Base-by-base conservation (phyloP, 2,888 invertebrate genomes). In the Laothoe populi region DNA sequence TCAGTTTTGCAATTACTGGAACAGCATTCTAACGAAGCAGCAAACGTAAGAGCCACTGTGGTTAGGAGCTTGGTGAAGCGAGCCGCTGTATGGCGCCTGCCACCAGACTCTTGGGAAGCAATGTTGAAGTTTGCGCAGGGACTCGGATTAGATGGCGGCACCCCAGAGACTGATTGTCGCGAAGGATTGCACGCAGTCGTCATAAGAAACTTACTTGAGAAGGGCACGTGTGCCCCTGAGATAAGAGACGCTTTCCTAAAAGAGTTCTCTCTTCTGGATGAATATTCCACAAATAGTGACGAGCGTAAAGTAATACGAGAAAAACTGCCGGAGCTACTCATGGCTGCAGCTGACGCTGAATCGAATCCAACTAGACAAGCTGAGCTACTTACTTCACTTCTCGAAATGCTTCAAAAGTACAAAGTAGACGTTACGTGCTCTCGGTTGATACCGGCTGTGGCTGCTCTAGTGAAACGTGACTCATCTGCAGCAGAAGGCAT, bases 161-260 rank as follows among this genome's bases (percentile, higher is more conserved):
- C 65, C 0, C 35, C 82, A 2, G 77, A 80, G 58, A 81, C 77
- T 0, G 62, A 75, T 0, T 90, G 86, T 62, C 44, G 26, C 0
- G 89, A 90, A 70, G 88, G 87, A 1, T 66, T 90, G 13, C 89
- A 90, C 57, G 81, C 83, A 0, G 82, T 82, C 1, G 70, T 90
- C 2, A 66, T 88, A 45, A 79, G 86, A 1, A 70, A 79, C 11
- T 64, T 90, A 19, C 57, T 88, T 31, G 59, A 67, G 5, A 66
- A 66, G 13, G 68, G 70, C 2, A 59, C 70, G 1, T 71, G 73
- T 19, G 61, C 77, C 0, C n/a, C 61, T 2, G 40, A 57, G 2
- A 59, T 87, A 10, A 63, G 77, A 19, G 63, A 72, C 0, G 74
- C 74, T 5, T 89, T 79, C 67, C 35, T 84, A 0, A 62, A 70